Conservation (phyloP, 2,113 vertebrate species). For the Athene cunicularia region DNA sequence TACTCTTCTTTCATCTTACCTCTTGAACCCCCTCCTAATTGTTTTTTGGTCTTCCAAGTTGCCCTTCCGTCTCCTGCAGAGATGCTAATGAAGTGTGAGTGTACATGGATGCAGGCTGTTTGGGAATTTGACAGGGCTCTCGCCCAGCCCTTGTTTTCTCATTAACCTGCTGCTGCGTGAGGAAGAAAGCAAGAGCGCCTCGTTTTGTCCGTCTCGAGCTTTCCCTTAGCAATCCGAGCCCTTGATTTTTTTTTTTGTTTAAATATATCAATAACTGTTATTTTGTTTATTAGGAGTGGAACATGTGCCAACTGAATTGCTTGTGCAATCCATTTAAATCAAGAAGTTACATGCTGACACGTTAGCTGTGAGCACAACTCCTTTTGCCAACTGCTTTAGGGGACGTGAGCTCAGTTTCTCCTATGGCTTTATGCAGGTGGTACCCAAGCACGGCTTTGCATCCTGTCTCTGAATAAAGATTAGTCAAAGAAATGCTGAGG, state of each 20-base stretch:
- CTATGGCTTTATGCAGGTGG: not conserved
- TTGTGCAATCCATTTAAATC: not conserved
- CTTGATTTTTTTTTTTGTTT: not conserved
- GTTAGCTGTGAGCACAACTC: not conserved
- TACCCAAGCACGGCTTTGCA: not conserved
- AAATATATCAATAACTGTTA: conserved; percentile 30
- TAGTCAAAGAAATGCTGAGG: not conserved
- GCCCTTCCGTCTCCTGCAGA: not conserved
- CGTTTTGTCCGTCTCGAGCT: not conserved
- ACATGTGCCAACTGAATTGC: not conserved
- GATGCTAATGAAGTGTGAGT: conserved; percentile 56
- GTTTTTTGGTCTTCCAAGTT: conserved; percentile 15
- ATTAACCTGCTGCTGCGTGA: conserved; percentile 43
- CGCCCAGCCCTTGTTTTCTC: conserved; percentile 46
- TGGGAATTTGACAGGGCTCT: conserved; percentile 47
- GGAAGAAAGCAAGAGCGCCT: not conserved
- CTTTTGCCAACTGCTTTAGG: not conserved
- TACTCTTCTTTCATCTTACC: not conserved
- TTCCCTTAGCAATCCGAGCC: not conserved
- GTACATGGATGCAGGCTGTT: conserved; percentile 22
- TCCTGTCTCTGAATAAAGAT: not conserved
- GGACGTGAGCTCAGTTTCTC: not conserved
- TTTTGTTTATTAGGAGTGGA: not conserved
- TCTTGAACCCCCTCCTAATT: not conserved
- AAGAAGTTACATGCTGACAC: not conserved